A percentile compares a stretch with the other conserved stretches of the same genome.
Evolutionary conservation across 1,140 invertebrate species (phyloP).

Genomic region (Drosophila trapezifrons): DNA sequence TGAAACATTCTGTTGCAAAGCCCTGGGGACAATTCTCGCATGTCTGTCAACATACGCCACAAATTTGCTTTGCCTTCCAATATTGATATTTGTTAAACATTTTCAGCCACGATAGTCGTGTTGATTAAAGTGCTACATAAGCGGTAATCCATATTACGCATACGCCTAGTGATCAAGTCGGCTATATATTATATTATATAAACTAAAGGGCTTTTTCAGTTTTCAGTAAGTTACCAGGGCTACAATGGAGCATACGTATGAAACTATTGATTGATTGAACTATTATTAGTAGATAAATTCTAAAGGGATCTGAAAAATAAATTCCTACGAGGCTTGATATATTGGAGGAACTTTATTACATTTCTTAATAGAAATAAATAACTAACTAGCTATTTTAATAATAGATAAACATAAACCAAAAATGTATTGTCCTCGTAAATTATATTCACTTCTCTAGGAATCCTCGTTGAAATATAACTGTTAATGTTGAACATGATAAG

Average conservation of each 20-base stretch:
- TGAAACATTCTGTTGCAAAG: conserved; percentile 55
- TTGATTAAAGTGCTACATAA: conserved; percentile 20
- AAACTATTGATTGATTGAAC: conserved; percentile 7
- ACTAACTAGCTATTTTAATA: too few relatives aligned
- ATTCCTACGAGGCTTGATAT: neutral
- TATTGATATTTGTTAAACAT: conserved; percentile 74
- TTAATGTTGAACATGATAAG: neutral
- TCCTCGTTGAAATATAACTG: conserved; percentile 2
- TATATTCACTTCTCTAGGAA: too few relatives aligned
- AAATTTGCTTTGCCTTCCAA: conserved; percentile 66
- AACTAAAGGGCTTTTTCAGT: neutral
- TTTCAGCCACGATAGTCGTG: conserved; percentile 24
- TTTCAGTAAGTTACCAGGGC: conserved; percentile 13
- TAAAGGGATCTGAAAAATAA: conserved; percentile 4
- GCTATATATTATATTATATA: conserved; percentile 4
- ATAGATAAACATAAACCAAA: too few relatives aligned
- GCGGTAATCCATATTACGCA: conserved; percentile 35
- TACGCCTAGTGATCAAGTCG: conserved; percentile 28
- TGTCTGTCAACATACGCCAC: conserved; percentile 65
- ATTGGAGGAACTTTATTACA: neutral
- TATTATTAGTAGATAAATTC: neutral
- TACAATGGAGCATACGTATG: conserved; percentile 70
- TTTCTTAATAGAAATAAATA: neutral
- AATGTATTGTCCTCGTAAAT: too few relatives aligned
- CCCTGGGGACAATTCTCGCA: conserved; percentile 52